Percentiles rank a stretch among this genome's conserved stretches.
These are phyloP conservation scores for Tenodera sinensis DNA, from an alignment of 2,888 invertebrate species.

Conservation along the genomic window DNA sequence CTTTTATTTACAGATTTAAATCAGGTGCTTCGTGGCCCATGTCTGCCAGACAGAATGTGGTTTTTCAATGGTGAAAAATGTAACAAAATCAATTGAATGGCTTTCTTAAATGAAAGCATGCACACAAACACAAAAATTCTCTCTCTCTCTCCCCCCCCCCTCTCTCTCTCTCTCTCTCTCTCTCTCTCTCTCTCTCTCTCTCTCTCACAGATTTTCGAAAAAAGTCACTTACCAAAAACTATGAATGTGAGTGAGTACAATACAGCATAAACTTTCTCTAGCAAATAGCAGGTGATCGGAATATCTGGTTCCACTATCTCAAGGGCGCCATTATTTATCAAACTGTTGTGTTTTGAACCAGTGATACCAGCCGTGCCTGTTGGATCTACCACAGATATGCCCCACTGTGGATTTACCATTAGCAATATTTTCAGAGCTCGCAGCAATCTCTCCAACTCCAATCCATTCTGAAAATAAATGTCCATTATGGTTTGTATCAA, in stretches of 20 bases:
- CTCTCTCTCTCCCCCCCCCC: no score
- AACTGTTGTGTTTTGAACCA: neutral
- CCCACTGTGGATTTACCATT: constrained; percentile 70
- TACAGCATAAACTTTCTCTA: neutral
- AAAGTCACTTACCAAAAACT: constrained; percentile 8
- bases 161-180: no score
- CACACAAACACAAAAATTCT: no score
- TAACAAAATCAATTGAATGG: no score
- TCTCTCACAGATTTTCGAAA: neutral
- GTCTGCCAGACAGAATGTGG: no score
- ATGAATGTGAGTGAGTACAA: neutral
- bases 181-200: no score
- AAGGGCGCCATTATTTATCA: constrained; percentile 12
- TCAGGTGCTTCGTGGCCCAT: no score
- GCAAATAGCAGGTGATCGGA: constrained; percentile 19
- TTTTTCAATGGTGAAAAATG: no score
- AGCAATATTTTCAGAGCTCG: constrained; percentile 57
- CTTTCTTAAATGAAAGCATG: no score
- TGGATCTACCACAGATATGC: constrained; percentile 51
- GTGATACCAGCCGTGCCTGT: neutral
- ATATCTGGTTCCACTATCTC: constrained; percentile 8
- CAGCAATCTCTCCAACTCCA: neutral
- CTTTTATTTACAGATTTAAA: no score
- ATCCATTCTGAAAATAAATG: neutral
- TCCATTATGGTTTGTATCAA: neutral